Conservation (phyloP, 2,797 vertebrate genomes). For the Amblyopsis hoosieri region DNA sequence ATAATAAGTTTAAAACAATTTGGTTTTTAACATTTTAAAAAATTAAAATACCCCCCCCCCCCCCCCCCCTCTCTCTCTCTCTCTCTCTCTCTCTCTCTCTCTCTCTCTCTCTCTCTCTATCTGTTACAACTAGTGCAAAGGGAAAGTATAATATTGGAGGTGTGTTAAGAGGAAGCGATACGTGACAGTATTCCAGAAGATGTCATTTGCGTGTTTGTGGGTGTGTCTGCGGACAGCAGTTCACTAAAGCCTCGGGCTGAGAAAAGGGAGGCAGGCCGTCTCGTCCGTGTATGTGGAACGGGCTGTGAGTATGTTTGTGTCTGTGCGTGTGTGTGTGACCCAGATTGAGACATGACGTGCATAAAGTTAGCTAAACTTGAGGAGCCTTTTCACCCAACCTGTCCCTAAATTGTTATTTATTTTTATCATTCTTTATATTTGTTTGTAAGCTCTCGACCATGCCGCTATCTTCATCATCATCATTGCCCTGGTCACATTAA, state of each 20-base stretch:
- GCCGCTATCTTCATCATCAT: background rate
- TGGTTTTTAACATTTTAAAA: no score
- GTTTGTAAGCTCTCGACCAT: no score
- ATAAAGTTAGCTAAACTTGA: no score
- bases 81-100: constrained; percentile 4
- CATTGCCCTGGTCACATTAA: no score
- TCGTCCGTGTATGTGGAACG: constrained; percentile 29
- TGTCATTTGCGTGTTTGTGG: constrained; percentile 8
- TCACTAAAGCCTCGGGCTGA: constrained; percentile 39
- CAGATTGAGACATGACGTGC: background rate
- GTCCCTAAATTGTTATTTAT: no score
- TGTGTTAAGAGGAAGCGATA: constrained; percentile 61
- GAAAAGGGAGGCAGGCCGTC: constrained; percentile 1
- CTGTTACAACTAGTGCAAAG: constrained; percentile 1
- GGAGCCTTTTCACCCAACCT: no score
- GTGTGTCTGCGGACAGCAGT: constrained; percentile 36
- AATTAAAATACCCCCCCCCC: no score
- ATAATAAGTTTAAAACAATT: no score
- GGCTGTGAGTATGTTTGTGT: constrained; percentile 2
- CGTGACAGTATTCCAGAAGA: constrained; percentile 64
- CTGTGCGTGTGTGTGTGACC: constrained; percentile 2
- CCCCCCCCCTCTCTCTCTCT: background rate
- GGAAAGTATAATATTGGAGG: constrained; percentile 63
- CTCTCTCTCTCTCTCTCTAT: background rate
- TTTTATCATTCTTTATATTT: no score